Evolutionary conservation across 1,140 invertebrate genomes (phyloP), one percentile per base, ranked within the genome.

Genomic region (Scaptomyza graminum): DNA sequence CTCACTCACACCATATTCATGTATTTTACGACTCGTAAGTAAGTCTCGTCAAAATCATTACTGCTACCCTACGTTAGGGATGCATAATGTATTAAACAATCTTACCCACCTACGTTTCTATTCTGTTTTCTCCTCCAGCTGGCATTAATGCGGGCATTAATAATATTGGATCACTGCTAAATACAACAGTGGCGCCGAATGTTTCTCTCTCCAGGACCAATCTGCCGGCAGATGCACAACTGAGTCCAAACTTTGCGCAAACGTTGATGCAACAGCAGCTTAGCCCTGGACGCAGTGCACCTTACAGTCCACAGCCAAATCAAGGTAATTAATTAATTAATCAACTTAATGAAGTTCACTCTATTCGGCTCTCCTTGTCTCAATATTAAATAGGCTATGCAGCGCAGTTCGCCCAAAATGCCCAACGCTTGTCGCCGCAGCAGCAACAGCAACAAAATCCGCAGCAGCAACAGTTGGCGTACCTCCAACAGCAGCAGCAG

Each of bases 151-250:
- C 94, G 31, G 93, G 93, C 63, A 93, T 96, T 78, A 95, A 96
- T 56, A 96, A 95, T 90, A 95, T 97, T 72, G 94, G 95, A 90
- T 95, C 94, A 62, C 92, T 97, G 75, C 92, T 97, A 69, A 97
- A 96, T 89, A 95, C 95, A n/a, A 94, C 95, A 16, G 95, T 96
- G 66, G 95, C 96, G 16, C 96, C 95, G 7, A 97, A 97, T 92
- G 96, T 97, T 7, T 95, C 96, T 25, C 92, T 93, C 31, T 92
- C 96, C 93, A 93, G 95, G 68, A 95, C 94, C 25, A 95, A 94
- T 92, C 93, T 95, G 74, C 90, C 91, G n/a, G 93, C 95, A 75
- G 95, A 96, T 90, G 94, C 95, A 16, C 95, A 96, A 92, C 93
- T 95, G 39, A 95, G 95, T 76, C 95, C 95, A 31, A 93, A 93